Evolutionary conservation across 2,888 invertebrate genomes (phyloP), one percentile per base, ranked within the genome.

Genomic region (Eupithecia centaureata): DNA sequence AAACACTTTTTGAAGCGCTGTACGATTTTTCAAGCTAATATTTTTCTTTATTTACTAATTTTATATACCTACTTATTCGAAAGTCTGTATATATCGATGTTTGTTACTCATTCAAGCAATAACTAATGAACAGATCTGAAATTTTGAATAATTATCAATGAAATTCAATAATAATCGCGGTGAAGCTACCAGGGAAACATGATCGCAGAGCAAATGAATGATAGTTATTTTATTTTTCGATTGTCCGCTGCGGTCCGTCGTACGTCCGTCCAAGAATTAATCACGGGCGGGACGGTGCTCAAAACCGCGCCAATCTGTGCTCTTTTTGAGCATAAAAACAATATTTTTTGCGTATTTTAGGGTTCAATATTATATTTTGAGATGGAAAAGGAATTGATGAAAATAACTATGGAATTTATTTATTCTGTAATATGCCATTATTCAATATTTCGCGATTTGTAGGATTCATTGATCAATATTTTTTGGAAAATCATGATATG

Each of bases 141-240:
- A n/a, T n/a, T n/a, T n/a, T n/a, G n/a, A n/a, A n/a, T n/a, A n/a
- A n/a, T n/a, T n/a, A n/a, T n/a, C n/a, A n/a, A n/a, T n/a, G n/a
- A n/a, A n/a, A n/a, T n/a, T n/a, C n/a, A n/a, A 15, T 52, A 1
- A 18, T 32, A 47, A 32, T 76, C 1, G 7, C 32, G 57, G 88
- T 89, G 81, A 89, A 89, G 88, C 89, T 88, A 88, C 88, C 75
- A 72, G 56, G 79, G 83, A 84, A 86, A 86, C 80, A 87, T 87
- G 82, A 86, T 86, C 77, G 82, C 77, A 70, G 67, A 79, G 78
- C 81, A 91, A 91, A 91, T 91, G 89, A 92, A 89, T 92, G 83
- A 90, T 91, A 86, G 90, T 89, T 87, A 89, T 92, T 93, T 93
- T 90, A 92, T 92, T 92, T 91, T 91, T 88, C 91, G 86, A 91